Conservation (phyloP, 2,888 invertebrate species). For the Ectemnius cavifrons region DNA sequence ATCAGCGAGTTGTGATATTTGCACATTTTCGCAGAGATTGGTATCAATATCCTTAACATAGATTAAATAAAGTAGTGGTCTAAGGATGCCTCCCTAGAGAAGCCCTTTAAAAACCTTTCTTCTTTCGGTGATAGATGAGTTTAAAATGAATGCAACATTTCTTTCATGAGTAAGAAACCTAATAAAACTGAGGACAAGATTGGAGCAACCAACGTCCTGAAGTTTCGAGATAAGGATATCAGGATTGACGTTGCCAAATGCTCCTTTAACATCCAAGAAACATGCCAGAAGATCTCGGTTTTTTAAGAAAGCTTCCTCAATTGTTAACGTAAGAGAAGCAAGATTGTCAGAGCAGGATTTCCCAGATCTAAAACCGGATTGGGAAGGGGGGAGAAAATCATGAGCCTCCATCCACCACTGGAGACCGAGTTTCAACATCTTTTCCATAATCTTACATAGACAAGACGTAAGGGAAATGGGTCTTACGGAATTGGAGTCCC, state of each 20-base stretch:
- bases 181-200: background rate
- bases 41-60: background rate
- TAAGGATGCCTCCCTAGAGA: slow-evolving; percentile 11
- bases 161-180: background rate
- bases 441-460: slow-evolving; percentile 10
- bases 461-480: slow-evolving; percentile 12
- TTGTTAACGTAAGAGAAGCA: background rate
- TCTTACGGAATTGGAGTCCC: background rate
- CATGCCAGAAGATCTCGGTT: background rate
- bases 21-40: background rate
- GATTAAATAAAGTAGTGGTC: slow-evolving; percentile 3
- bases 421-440: background rate
- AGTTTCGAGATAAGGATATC: slow-evolving; percentile 1
- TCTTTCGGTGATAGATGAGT: background rate
- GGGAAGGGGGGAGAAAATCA: background rate
- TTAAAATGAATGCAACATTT: background rate
- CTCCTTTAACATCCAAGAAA: slow-evolving; percentile 3
- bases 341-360: slow-evolving; percentile 5
- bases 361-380: background rate
- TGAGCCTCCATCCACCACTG: slow-evolving; percentile 1
- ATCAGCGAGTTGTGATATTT: slow-evolving; percentile 9
- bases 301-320: background rate
- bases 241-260: slow-evolving; percentile 10
- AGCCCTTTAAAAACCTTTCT: background rate
- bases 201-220: background rate